A percentile compares a stretch with the other conserved stretches of the same genome.
phyloP scores from a whole-genome alignment of 2,888 invertebrate species.

The Cataglyphis albicans region DNA sequence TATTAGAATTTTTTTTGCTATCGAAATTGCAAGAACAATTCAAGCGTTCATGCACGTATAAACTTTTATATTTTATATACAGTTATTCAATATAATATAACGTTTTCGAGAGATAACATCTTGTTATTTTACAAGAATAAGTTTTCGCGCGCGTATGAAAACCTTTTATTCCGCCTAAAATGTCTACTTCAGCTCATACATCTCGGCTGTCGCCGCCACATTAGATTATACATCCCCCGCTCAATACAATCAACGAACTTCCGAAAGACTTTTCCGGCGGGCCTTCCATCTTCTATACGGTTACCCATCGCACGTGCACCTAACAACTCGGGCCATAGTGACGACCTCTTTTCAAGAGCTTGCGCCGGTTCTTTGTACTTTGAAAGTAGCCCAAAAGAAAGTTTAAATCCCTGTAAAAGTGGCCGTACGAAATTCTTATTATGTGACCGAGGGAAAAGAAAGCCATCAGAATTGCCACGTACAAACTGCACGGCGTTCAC shows the following conservation, averaged over 20 bases:
- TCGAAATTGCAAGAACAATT: background rate
- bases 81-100: background rate
- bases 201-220: slow-evolving; percentile 67
- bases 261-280: slow-evolving; percentile 55
- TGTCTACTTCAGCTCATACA: slow-evolving; percentile 53
- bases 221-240: slow-evolving; percentile 71
- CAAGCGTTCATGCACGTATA: background rate
- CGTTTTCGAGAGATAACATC: slow-evolving; percentile 9
- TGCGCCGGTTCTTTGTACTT: slow-evolving; percentile 64
- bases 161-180: slow-evolving; percentile 53
- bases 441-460: slow-evolving; percentile 55
- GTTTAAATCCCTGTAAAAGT: slow-evolving; percentile 72
- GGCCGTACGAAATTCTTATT: slow-evolving; percentile 69
- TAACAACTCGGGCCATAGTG: slow-evolving; percentile 67
- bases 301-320: slow-evolving; percentile 66
- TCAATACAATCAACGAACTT: slow-evolving; percentile 72
- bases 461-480: slow-evolving; percentile 37
- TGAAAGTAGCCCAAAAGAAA: slow-evolving; percentile 67
- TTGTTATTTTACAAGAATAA: slow-evolving; percentile 20
- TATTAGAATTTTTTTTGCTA: background rate
- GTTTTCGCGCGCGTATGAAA: slow-evolving; percentile 12
- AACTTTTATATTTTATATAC: background rate
- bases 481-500: slow-evolving; percentile 35
- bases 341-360: slow-evolving; percentile 58
- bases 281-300: slow-evolving; percentile 55